Percentiles rank a stretch among this genome's conserved stretches.
Conservation (phyloP, 2,888 invertebrate species). For the Rhagium mordax region DNA sequence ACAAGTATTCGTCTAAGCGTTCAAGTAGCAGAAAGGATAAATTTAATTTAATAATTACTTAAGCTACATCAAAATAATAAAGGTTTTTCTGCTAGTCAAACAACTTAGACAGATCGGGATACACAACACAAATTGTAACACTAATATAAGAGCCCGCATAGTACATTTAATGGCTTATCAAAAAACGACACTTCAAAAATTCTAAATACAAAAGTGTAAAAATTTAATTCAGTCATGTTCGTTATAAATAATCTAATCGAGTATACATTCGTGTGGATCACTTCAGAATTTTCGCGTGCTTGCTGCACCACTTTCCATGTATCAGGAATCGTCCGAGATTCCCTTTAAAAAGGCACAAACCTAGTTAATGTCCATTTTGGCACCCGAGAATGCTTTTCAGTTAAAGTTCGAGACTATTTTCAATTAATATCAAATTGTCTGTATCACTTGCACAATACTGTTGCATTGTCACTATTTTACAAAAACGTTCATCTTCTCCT, state of each 20-base stretch:
- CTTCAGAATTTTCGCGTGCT: conserved; percentile 44
- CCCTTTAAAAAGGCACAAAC: conserved; percentile 66
- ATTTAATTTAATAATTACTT: conserved; percentile 44
- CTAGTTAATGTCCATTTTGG: conserved; percentile 69
- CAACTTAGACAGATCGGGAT: conserved; percentile 68
- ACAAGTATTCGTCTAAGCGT: conserved; percentile 69
- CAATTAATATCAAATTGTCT: conserved; percentile 65
- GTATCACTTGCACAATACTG: conserved; percentile 67
- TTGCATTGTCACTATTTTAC: conserved; percentile 63
- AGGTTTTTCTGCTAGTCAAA: conserved; percentile 69
- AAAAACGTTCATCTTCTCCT: conserved; percentile 76
- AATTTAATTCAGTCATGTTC: conserved; percentile 64
- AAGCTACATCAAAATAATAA: conserved; percentile 34
- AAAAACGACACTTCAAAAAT: conserved; percentile 67
- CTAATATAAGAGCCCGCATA: conserved; percentile 59
- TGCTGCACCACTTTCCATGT: conserved; percentile 38
- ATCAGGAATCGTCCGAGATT: conserved; percentile 40
- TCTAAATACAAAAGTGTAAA: conserved; percentile 67
- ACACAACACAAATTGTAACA: conserved; percentile 67
- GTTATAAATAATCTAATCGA: conserved; percentile 59
- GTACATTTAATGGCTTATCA: conserved; percentile 66
- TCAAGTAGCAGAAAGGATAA: conserved; percentile 70
- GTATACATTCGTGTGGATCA: conserved; percentile 58
- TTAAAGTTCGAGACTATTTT: conserved; percentile 63
- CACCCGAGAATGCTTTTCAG: conserved; percentile 69